These are phyloP conservation scores for Sphaerophoria taeniata DNA, from an alignment of 2,888 invertebrate genomes.

Conservation along the genomic window DNA sequence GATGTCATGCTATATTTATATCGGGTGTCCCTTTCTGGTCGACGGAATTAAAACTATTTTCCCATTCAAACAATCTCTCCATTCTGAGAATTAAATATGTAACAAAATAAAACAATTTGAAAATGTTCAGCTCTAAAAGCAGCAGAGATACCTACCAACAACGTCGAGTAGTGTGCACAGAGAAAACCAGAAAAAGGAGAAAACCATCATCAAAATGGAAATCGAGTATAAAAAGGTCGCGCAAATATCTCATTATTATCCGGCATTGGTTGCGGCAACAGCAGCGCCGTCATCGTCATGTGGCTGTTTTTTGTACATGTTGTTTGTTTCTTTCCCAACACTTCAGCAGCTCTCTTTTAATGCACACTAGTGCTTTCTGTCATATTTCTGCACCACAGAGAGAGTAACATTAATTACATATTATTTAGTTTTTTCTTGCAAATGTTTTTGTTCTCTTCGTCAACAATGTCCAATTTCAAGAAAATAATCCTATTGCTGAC, in stretches of 20 bases:
- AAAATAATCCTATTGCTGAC: constrained; percentile 52
- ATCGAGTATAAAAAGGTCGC: constrained; percentile 71
- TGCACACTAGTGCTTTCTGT: constrained; percentile 36
- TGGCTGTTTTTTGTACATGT: constrained; percentile 17
- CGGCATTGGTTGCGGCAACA: not conserved
- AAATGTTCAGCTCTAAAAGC: constrained; percentile 51
- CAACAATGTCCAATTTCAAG: constrained; percentile 27
- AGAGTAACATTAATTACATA: constrained; percentile 45
- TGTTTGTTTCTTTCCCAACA: constrained; percentile 38
- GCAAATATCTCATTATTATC: constrained; percentile 71
- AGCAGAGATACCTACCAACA: not conserved
- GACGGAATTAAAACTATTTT: constrained; percentile 70
- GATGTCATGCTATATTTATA: not conserved
- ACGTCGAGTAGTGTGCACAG: constrained; percentile 15
- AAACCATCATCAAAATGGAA: constrained; percentile 71
- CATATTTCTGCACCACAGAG: constrained; percentile 31
- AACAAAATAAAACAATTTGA: constrained; percentile 59
- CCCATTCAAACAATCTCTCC: constrained; percentile 40
- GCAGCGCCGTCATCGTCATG: constrained; percentile 42
- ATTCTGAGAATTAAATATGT: constrained; percentile 34
- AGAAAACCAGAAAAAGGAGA: constrained; percentile 64
- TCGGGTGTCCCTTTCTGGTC: constrained; percentile 70
- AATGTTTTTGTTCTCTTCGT: constrained; percentile 39
- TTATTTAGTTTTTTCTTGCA: constrained; percentile 39
- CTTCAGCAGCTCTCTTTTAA: constrained; percentile 38